Evolutionary conservation across 2,113 vertebrate genomes (phyloP).

Genomic region (Xenopus borealis): DNA sequence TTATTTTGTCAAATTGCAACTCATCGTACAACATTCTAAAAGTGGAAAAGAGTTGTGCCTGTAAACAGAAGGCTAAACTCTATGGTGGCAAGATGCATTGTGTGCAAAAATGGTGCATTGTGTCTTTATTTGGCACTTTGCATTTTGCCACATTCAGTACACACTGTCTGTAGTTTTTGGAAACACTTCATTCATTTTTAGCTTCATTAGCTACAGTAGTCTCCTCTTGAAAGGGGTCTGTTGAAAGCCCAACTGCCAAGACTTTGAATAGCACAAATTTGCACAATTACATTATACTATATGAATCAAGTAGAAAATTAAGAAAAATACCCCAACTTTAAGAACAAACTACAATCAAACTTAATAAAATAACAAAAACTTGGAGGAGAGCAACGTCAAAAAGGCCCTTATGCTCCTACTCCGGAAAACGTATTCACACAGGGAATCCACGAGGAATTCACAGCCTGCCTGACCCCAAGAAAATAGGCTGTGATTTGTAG

Average conservation of each 20-base stretch:
- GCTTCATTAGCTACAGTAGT: no score
- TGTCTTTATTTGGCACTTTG: no score
- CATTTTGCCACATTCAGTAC: no score
- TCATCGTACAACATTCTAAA: no score
- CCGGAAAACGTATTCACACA: slow-evolving; percentile 17
- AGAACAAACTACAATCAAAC: slow-evolving; percentile 21
- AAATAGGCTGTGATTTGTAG: slow-evolving; percentile 39
- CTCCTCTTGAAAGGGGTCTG: no score
- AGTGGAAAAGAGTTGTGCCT: no score
- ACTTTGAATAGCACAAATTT: slow-evolving; percentile 15
- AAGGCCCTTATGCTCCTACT: slow-evolving; percentile 14
- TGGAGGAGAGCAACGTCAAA: slow-evolving; percentile 5
- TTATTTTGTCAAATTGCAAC: no score
- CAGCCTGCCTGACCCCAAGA: slow-evolving; percentile 17
- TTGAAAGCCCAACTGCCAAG: not conserved
- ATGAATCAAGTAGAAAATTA: not conserved
- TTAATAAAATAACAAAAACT: slow-evolving; percentile 34
- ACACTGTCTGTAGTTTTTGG: no score
- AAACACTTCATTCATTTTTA: no score
- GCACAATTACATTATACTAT: not conserved
- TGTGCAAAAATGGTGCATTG: no score
- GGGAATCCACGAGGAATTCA: slow-evolving; percentile 23
- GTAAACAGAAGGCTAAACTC: no score
- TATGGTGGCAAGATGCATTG: no score
- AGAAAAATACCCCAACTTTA: slow-evolving; percentile 11